Conservation (phyloP, 2,888 invertebrate genomes). For the Phlogophora meticulosa region DNA sequence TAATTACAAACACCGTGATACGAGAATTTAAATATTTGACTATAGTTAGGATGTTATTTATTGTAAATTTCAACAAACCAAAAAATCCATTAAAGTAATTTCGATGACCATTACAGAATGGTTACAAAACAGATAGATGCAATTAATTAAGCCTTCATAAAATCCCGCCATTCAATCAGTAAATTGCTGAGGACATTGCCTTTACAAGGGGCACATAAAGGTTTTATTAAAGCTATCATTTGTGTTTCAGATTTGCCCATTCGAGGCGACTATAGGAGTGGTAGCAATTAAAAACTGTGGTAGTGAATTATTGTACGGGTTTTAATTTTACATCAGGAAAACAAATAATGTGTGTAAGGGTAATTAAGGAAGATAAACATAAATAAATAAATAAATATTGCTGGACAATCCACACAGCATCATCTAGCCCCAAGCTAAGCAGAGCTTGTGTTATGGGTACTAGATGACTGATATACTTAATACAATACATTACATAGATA, state of each 20-base stretch:
- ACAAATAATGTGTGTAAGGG: not conserved
- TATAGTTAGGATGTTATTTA: too few species aligned
- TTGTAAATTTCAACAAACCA: not conserved
- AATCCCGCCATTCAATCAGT: conserved; percentile 64
- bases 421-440: too few species aligned
- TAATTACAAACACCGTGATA: too few species aligned
- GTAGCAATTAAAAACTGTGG: conserved; percentile 52
- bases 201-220: conserved; percentile 61
- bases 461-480: too few species aligned
- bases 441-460: too few species aligned
- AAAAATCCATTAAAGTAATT: conserved; percentile 39
- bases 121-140: conserved; percentile 45
- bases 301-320: conserved; percentile 24
- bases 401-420: too few species aligned
- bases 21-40: too few species aligned
- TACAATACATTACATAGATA: too few species aligned
- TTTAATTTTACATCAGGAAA: conserved; percentile 7
- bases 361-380: too few species aligned
- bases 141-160: conserved; percentile 67
- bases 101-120: conserved; percentile 11
- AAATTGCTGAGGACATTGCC: conserved; percentile 55
- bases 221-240: conserved; percentile 67
- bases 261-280: conserved; percentile 53
- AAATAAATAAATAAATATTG: too few species aligned
- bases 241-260: conserved; percentile 66